Evolutionary conservation across 64 coral and sea anemone species (phyloP).

Genomic region (Stichodactyla helianthus): DNA sequence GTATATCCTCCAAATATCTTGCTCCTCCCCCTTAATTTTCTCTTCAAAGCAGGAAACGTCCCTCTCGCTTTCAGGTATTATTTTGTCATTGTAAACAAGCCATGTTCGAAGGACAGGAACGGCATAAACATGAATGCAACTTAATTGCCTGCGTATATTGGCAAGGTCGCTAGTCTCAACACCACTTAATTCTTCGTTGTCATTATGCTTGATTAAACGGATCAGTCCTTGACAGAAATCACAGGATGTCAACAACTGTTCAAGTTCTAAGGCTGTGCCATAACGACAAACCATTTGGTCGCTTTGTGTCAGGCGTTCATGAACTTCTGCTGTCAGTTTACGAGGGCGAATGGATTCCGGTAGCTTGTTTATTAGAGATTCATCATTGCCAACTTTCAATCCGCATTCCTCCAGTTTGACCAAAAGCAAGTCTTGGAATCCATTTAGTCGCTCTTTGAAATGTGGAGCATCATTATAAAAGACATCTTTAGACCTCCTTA

Average conservation of each 20-base stretch:
- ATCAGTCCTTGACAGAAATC: conserved; percentile 55
- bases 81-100: conserved; percentile 28
- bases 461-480: neutral
- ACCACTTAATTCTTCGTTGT: conserved; percentile 14
- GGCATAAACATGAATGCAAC: neutral
- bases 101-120: conserved; percentile 14
- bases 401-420: conserved; percentile 33
- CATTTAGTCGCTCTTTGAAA: neutral
- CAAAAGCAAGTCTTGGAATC: neutral
- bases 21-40: neutral
- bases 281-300: neutral
- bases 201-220: conserved; percentile 48
- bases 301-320: conserved; percentile 21
- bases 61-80: conserved; percentile 25
- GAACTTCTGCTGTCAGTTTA: neutral
- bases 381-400: neutral
- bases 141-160: neutral
- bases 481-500: neutral
- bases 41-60: conserved; percentile 51
- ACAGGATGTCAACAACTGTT: conserved; percentile 21
- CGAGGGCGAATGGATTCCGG: conserved; percentile 42
- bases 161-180: neutral
- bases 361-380: conserved; percentile 6
- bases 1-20: neutral
- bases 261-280: neutral